These are phyloP conservation scores for Boloria euphrosyne DNA, from an alignment of 2,888 invertebrate genomes.

Conservation along the genomic window DNA sequence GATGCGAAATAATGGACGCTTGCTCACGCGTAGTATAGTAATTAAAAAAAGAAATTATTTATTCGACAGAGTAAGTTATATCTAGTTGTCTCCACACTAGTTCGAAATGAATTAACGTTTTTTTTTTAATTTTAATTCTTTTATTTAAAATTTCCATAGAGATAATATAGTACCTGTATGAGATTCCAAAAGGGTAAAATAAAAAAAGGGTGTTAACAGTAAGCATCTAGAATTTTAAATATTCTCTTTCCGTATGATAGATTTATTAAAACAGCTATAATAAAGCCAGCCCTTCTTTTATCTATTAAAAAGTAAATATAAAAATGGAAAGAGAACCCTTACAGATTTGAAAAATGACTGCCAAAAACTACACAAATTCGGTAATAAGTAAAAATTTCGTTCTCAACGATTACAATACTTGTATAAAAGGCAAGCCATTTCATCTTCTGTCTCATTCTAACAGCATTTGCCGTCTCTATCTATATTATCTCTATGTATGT, in stretches of 20 bases:
- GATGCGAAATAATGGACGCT: constrained; percentile 59
- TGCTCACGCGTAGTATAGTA: constrained; percentile 52
- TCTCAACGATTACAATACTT: background rate
- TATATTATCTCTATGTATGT: constrained; percentile 44
- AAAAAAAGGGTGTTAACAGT: no score
- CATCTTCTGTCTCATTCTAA: background rate
- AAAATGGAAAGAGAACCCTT: background rate
- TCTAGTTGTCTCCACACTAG: constrained; percentile 45
- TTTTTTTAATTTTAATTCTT: constrained; percentile 57
- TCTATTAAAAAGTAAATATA: background rate
- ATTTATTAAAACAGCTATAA: background rate
- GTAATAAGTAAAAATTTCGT: background rate
- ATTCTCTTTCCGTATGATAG: background rate
- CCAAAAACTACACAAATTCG: background rate
- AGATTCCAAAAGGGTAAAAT: background rate
- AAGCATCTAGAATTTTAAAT: no score
- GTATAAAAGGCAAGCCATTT: background rate
- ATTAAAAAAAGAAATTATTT: constrained; percentile 51
- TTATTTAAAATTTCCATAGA: constrained; percentile 59
- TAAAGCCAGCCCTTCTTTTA: background rate
- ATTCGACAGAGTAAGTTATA: constrained; percentile 59
- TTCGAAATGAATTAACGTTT: constrained; percentile 33
- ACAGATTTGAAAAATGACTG: background rate
- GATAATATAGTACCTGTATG: constrained; percentile 5
- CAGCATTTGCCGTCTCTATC: background rate